phyloP scores from a whole-genome alignment of 2,888 invertebrate genomes.

The Nomada fabriciana region DNA sequence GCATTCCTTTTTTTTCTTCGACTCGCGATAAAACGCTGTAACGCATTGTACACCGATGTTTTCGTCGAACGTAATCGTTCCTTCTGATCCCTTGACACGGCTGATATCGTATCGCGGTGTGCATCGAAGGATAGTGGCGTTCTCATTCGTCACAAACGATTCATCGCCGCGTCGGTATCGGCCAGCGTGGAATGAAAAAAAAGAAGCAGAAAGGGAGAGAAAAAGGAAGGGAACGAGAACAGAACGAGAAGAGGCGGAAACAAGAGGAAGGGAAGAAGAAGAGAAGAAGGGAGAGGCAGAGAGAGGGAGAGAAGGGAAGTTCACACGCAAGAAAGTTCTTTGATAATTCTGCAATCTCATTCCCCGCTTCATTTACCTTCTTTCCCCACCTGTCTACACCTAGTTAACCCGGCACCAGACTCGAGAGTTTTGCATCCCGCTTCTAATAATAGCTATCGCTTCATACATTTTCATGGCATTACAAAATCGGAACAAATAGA shows the following conservation, averaged over 20 bases:
- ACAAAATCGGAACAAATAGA: constrained; percentile 84
- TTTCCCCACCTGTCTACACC: constrained; percentile 74
- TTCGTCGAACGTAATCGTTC: constrained; percentile 26
- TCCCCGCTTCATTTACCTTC: constrained; percentile 76
- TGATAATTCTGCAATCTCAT: constrained; percentile 76
- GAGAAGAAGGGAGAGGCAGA: constrained; percentile 36
- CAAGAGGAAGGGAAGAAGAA: background rate
- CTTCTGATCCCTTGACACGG: constrained; percentile 32
- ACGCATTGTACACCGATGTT: constrained; percentile 4
- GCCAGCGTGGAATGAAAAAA: constrained; percentile 44
- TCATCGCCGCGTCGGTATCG: constrained; percentile 55
- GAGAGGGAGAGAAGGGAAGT: constrained; percentile 21
- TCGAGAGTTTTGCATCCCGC: constrained; percentile 78
- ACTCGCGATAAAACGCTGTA: constrained; percentile 8
- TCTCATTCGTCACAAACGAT: constrained; percentile 64
- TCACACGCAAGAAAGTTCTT: constrained; percentile 73
- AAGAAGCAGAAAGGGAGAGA: background rate
- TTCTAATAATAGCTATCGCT: constrained; percentile 83
- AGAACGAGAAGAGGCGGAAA: too few species aligned
- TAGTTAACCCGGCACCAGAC: constrained; percentile 68
- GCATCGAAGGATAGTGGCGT: constrained; percentile 39
- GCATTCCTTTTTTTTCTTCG: background rate
- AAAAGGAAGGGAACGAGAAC: background rate
- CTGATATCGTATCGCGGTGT: constrained; percentile 32
- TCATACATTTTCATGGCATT: constrained; percentile 84